Evolutionary conservation across 1,140 invertebrate genomes (phyloP).

Genomic region (Choristoneura fumiferana): DNA sequence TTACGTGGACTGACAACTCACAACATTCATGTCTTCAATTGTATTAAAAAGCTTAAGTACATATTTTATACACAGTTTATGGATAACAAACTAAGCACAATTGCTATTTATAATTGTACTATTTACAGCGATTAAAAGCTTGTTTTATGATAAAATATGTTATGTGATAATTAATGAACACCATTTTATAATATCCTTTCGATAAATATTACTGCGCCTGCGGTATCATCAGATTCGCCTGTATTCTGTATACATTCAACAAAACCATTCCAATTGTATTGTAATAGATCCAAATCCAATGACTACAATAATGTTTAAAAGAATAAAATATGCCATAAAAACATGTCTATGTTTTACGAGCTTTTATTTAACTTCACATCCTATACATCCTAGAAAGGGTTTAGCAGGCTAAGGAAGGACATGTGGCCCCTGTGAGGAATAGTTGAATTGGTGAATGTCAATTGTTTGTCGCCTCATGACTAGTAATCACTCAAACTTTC

Average conservation of each 20-base stretch:
- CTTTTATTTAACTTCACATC: too few species aligned
- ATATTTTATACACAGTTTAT: slow-evolving; percentile 2
- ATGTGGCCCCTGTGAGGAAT: too few species aligned
- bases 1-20: background rate
- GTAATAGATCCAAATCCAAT: slow-evolving; percentile 24
- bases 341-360: background rate
- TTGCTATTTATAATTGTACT: slow-evolving; percentile 5
- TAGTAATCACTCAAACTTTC: too few species aligned
- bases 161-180: slow-evolving; percentile 24
- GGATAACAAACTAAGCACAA: slow-evolving; percentile 14
- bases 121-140: background rate
- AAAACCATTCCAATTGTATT: slow-evolving; percentile 39
- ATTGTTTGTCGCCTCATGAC: too few species aligned
- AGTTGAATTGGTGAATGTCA: too few species aligned
- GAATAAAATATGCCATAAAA: slow-evolving; percentile 35
- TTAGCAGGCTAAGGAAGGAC: too few species aligned
- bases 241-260: slow-evolving; percentile 19
- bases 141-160: background rate
- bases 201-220: background rate
- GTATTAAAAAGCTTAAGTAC: slow-evolving; percentile 5
- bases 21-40: slow-evolving; percentile 6
- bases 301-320: slow-evolving; percentile 28
- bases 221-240: background rate
- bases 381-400: too few species aligned
- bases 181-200: slow-evolving; percentile 14